Conservation (phyloP, 2,888 invertebrate species). For the Hyposoter didymator region DNA sequence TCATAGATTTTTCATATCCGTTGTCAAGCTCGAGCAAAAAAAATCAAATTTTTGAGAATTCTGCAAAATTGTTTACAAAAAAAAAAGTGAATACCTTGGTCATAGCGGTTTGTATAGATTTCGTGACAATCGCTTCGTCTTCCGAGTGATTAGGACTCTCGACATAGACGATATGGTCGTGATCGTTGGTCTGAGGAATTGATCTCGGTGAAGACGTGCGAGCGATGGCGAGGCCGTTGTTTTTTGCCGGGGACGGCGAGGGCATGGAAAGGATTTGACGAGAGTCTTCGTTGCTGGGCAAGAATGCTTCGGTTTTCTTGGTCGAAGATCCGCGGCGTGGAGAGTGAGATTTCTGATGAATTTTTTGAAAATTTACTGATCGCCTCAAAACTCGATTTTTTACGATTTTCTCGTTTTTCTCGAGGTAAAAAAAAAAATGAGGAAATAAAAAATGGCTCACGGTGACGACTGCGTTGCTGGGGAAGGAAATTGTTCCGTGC, state of each 20-base stretch:
- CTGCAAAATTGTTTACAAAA: background rate
- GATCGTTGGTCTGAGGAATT: constrained; percentile 23
- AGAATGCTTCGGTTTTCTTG: constrained; percentile 41
- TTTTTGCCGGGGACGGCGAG: constrained; percentile 32
- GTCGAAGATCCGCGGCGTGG: constrained; percentile 36
- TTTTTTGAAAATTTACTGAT: background rate
- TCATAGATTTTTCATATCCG: background rate
- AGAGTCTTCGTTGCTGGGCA: constrained; percentile 22
- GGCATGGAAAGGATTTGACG: constrained; percentile 32
- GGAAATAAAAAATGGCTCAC: constrained; percentile 13
- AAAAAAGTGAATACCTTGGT: constrained; percentile 85
- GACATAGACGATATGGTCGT: constrained; percentile 85
- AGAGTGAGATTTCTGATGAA: constrained; percentile 20
- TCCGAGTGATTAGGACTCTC: constrained; percentile 87
- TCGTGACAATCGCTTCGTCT: constrained; percentile 87
- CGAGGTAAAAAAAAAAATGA: background rate
- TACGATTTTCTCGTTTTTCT: background rate
- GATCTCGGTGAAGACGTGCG: constrained; percentile 43
- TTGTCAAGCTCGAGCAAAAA: background rate
- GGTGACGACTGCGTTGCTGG: background rate
- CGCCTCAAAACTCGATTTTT: constrained; percentile 31
- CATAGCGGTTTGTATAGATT: constrained; percentile 88
- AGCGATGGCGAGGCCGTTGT: constrained; percentile 28
- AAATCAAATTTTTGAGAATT: background rate
- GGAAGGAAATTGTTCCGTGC: constrained; percentile 31